Conservation (phyloP, 2,888 invertebrate genomes). For the Muschampia plurimacula region DNA sequence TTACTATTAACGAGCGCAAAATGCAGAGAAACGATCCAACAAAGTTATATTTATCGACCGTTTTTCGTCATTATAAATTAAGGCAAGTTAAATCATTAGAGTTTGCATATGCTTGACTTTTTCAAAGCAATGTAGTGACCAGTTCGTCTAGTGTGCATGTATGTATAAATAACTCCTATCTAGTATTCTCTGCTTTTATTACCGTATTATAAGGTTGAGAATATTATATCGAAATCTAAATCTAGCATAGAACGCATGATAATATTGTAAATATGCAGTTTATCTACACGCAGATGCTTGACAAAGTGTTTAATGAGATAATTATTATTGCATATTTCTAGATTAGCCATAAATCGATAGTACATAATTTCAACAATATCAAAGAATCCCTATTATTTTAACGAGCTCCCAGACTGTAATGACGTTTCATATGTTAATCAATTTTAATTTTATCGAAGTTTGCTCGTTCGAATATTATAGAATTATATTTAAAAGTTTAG, state of each 20-base stretch:
- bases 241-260: conserved; percentile 65
- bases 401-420: conserved; percentile 59
- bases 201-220: conserved; percentile 62
- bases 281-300: conserved; percentile 73
- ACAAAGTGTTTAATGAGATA: conserved; percentile 66
- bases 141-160: conserved; percentile 78
- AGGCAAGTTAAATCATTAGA: background rate
- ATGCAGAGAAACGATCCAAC: conserved; percentile 23
- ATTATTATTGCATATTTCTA: conserved; percentile 70
- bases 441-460: conserved; percentile 85
- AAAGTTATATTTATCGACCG: conserved; percentile 29
- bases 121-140: conserved; percentile 59
- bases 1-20: background rate
- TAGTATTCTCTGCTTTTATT: conserved; percentile 66
- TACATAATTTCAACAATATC: conserved; percentile 83
- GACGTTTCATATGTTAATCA: conserved; percentile 82
- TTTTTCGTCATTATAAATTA: conserved; percentile 25
- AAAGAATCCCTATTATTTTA: conserved; percentile 74
- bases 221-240: conserved; percentile 60
- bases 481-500: conserved; percentile 83
- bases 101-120: background rate
- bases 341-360: conserved; percentile 81
- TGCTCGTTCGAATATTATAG: conserved; percentile 82
- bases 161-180: conserved; percentile 63
- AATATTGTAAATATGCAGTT: conserved; percentile 71